These are phyloP conservation scores for Crotalus helleri DNA, from an alignment of 2,113 vertebrate species.

Conservation along the genomic window DNA sequence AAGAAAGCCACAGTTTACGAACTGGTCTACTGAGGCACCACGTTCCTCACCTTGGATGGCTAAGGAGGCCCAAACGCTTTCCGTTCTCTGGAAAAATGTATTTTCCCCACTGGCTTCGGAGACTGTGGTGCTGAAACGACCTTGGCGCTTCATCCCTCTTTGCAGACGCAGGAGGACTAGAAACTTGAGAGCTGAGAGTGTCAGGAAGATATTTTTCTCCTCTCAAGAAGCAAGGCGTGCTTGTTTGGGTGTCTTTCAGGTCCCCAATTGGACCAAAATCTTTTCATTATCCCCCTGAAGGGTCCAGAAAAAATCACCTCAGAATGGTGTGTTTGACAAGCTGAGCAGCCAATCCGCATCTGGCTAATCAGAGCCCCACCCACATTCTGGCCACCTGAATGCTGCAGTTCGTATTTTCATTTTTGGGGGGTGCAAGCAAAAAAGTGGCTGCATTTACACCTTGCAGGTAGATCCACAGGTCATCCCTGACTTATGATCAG, in stretches of 20 bases:
- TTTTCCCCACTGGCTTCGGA: not conserved
- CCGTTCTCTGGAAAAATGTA: not conserved
- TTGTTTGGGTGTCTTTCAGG: too few species aligned
- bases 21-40: constrained; percentile 76
- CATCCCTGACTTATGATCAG: not conserved
- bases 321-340: not conserved
- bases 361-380: too few species aligned
- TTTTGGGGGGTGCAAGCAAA: not conserved
- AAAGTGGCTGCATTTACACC: not conserved
- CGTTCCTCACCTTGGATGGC: not conserved
- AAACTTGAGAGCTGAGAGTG: not conserved
- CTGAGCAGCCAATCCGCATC: not conserved
- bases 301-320: not conserved
- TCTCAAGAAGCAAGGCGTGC: not conserved
- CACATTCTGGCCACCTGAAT: not conserved
- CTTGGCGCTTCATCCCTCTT: not conserved
- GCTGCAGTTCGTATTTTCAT: not conserved
- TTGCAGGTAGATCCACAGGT: not conserved
- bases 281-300: not conserved
- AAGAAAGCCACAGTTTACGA: constrained; percentile 89
- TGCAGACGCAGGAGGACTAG: not conserved
- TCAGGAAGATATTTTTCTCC: not conserved
- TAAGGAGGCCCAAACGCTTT: not conserved
- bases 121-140: not conserved
- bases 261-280: not conserved